Evolutionary conservation across 2,888 invertebrate genomes (phyloP).

Genomic region (Punctoribates punctum): DNA sequence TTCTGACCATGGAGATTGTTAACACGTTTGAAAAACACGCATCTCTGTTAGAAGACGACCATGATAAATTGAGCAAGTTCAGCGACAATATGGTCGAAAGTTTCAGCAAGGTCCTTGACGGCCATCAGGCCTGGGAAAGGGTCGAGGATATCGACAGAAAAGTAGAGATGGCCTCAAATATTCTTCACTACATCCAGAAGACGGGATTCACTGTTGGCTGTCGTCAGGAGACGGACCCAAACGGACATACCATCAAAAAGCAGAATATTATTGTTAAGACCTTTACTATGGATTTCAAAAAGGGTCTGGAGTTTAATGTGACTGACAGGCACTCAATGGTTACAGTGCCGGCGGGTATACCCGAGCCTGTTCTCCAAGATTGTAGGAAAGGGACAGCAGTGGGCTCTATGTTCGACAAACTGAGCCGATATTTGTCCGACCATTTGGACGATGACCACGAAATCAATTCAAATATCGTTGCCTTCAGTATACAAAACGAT

Average conservation of each 20-base stretch:
- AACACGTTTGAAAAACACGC: background rate
- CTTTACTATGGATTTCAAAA: constrained; percentile 36
- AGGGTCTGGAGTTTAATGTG: background rate
- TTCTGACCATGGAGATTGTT: background rate
- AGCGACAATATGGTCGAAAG: constrained; percentile 20
- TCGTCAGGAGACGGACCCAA: background rate
- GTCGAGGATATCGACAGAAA: no score
- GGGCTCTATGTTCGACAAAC: constrained; percentile 36
- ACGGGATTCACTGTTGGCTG: constrained; percentile 18
- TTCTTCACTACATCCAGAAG: constrained; percentile 28
- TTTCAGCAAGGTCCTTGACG: background rate
- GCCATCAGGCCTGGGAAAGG: constrained; percentile 7
- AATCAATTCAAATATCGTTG: constrained; percentile 39
- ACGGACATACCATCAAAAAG: background rate
- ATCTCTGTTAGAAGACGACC: background rate
- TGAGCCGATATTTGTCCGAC: constrained; percentile 11
- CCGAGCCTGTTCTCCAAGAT: background rate
- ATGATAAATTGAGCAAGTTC: background rate
- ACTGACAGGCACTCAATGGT: background rate
- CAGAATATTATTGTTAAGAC: constrained; percentile 32
- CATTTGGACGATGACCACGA: background rate
- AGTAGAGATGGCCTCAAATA: background rate
- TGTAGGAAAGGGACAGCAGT: constrained; percentile 16
- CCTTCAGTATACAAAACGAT: constrained; percentile 28
- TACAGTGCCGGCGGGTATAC: constrained; percentile 17